Percentiles rank a stretch among this genome's conserved stretches.
These are phyloP conservation scores for Ictalurus furcatus DNA, from an alignment of 2,113 vertebrate species.

Conservation along the genomic window DNA sequence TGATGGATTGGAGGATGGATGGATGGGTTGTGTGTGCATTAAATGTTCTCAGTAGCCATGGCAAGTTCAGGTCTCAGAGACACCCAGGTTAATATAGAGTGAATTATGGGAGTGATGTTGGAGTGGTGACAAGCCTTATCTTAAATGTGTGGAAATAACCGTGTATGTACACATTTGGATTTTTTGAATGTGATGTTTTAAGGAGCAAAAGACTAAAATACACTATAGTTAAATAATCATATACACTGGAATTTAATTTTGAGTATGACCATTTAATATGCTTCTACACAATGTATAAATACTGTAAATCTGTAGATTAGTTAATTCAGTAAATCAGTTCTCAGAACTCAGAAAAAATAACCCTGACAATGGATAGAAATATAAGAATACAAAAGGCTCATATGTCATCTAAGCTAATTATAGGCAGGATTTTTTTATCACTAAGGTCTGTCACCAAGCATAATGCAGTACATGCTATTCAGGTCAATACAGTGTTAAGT, in stretches of 20 bases:
- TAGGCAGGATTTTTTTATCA: constrained; percentile 1
- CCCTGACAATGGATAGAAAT: not conserved
- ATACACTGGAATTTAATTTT: not conserved
- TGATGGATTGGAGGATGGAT: no score
- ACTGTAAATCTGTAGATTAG: not conserved
- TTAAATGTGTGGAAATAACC: not conserved
- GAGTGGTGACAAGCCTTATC: not conserved
- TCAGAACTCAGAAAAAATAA: not conserved
- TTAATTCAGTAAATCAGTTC: not conserved
- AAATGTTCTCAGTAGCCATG: not conserved
- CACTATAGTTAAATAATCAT: not conserved
- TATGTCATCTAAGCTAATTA: constrained; percentile 1
- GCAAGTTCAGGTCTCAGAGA: not conserved
- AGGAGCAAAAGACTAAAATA: not conserved
- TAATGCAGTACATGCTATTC: constrained; percentile 4
- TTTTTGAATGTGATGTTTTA: not conserved
- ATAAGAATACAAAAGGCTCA: not conserved
- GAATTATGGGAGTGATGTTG: not conserved
- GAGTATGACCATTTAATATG: not conserved
- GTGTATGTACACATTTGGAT: not conserved
- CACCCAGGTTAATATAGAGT: not conserved
- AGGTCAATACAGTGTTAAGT: not conserved
- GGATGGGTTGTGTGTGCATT: not conserved
- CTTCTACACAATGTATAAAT: not conserved
- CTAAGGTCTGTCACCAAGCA: not conserved